These are phyloP conservation scores for Melanotaenia pygmaea DNA, from an alignment of 2,797 vertebrate genomes.

Conservation along the genomic window DNA sequence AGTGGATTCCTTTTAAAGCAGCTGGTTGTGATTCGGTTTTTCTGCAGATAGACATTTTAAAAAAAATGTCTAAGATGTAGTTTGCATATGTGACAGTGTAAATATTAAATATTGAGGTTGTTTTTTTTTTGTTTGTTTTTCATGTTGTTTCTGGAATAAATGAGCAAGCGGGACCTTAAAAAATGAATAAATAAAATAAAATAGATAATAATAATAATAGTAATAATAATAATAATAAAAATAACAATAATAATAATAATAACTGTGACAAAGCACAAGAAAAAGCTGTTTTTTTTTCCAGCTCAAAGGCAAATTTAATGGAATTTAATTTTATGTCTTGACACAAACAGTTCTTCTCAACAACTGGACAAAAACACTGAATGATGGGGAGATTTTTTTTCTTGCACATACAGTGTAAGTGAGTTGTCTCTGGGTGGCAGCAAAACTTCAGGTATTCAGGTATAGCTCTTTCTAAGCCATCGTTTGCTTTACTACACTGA, in stretches of 20 bases:
- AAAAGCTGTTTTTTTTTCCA: not conserved
- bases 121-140: not conserved
- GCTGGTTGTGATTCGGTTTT: not conserved
- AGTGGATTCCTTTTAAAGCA: not conserved
- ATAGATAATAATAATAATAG: too few relatives aligned
- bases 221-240: too few relatives aligned
- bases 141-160: not conserved
- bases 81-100: not conserved
- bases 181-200: too few relatives aligned
- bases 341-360: not conserved
- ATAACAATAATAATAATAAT: too few relatives aligned
- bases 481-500: not conserved
- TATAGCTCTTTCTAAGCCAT: not conserved
- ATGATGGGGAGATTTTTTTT: not conserved
- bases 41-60: not conserved
- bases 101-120: not conserved
- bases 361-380: not conserved
- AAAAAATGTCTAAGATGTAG: not conserved
- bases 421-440: not conserved
- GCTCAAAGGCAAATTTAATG: not conserved
- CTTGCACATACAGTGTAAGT: not conserved
- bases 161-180: not conserved
- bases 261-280: not conserved
- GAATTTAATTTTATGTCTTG: not conserved
- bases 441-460: not conserved